Base-by-base conservation (phyloP, 1,140 invertebrate genomes). In the Drosophila elegans region DNA sequence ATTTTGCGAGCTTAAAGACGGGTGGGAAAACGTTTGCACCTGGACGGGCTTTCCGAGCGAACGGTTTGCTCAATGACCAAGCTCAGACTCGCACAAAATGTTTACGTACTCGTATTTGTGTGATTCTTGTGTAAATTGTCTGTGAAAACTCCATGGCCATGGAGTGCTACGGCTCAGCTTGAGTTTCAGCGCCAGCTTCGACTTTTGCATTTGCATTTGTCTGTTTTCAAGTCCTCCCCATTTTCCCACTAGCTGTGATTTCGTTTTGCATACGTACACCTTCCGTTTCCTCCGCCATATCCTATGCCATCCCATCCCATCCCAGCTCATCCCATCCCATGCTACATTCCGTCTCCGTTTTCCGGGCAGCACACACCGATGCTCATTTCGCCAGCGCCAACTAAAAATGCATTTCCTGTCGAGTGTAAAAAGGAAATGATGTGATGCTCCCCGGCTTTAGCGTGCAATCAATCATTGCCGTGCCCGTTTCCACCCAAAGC, bases 341-440 rank as follows among this genome's bases (percentile, higher is more conserved):
- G 29, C 11, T 12, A 11, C 32, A 32, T 52, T 49, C 49, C 25
- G 25, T 25, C 10, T 2, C 4, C 2, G n/a, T 34, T 46, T 56
- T 77, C 49, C 60, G 51, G 68, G 41, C 11, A 42, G 41, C 21
- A 63, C 73, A 77, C 67, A 78, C 74, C 68, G 74, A 38, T 77
- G 83, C 79, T 88, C 83, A 88, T 88, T 88, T 88, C 72, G 68
- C 79, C 78, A 77, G 83, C 79, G 72, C 60, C 75, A 74, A 86
- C 83, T 88, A 88, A 88, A 88, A 88, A 88, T 88, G 83, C 83
- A 88, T 88, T 88, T 88, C 83, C 83, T 88, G 75, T 88, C 83
- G 77, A 88, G 84, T 88, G 83, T 88, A 79, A 88, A 86, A 83
- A 80, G 83, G 83, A 88, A 88, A 88, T 88, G 83, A 88, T 88